These are phyloP conservation scores for Columba janthina DNA, from an alignment of 2,113 vertebrate species.

Conservation along the genomic window DNA sequence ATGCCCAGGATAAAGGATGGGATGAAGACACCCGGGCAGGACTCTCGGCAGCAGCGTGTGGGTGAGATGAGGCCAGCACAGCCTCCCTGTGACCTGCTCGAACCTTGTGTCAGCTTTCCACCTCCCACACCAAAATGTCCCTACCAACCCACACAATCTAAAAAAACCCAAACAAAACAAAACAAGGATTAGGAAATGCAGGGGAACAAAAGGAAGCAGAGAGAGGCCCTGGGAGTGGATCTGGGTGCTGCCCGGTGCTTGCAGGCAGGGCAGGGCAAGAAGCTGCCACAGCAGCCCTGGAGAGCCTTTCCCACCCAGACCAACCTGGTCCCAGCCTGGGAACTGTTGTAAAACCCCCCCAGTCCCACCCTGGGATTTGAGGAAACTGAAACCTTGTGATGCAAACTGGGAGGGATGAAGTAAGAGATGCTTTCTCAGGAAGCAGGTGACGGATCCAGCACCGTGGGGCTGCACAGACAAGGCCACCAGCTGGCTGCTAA, in stretches of 20 bases:
- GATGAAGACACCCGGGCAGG: not conserved
- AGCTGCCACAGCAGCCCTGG: not conserved
- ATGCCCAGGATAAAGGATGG: not conserved
- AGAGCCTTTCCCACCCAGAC: not conserved
- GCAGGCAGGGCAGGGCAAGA: not conserved
- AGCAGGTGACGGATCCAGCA: not conserved
- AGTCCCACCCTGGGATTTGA: not conserved
- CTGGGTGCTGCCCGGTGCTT: not conserved
- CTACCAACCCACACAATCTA: not conserved
- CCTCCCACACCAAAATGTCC: not conserved
- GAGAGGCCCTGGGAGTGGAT: not conserved
- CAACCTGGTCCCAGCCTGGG: not conserved
- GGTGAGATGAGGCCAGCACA: not conserved
- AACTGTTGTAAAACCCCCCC: not conserved
- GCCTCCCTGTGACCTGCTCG: not conserved
- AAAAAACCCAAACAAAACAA: not conserved
- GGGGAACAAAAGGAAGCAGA: not conserved
- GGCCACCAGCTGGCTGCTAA: not conserved
- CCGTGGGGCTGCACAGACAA: not conserved
- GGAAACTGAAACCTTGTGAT: not conserved
- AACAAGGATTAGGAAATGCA: not conserved
- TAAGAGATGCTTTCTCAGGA: not conserved
- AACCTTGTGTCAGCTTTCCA: not conserved
- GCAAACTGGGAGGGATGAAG: not conserved
- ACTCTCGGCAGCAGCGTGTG: not conserved